Percentiles rank a stretch among this genome's conserved stretches.
Evolutionary conservation across 2,888 invertebrate species (phyloP).

Genomic region (Drosophila silvestris): DNA sequence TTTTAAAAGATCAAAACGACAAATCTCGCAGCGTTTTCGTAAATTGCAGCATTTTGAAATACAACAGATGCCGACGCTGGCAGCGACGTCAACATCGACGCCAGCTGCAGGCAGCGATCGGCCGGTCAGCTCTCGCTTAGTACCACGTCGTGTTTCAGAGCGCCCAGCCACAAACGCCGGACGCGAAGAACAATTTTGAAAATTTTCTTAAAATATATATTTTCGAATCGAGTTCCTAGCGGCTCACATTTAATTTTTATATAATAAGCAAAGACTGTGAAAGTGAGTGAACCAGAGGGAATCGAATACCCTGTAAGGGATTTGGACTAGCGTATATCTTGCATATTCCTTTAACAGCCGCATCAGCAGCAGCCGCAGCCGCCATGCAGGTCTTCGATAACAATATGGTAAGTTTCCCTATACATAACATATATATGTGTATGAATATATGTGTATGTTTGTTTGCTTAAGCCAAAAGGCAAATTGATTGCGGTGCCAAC

Average conservation of each 20-base stretch:
- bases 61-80: constrained; percentile 59
- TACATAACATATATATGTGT: constrained; percentile 1
- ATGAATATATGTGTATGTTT: not conserved
- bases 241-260: constrained; percentile 31
- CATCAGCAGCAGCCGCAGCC: constrained; percentile 42
- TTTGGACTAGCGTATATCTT: constrained; percentile 3
- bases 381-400: constrained; percentile 83
- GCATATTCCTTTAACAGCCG: constrained; percentile 21
- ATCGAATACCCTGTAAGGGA: not conserved
- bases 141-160: constrained; percentile 82
- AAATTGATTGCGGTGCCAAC: constrained; percentile 43
- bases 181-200: constrained; percentile 45
- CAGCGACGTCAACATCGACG: constrained; percentile 32
- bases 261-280: constrained; percentile 50
- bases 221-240: constrained; percentile 17
- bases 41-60: constrained; percentile 71
- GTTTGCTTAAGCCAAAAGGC: constrained; percentile 45
- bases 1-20: constrained; percentile 79
- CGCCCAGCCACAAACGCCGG: constrained; percentile 67
- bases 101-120: constrained; percentile 54
- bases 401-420: constrained; percentile 75
- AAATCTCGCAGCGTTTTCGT: constrained; percentile 52
- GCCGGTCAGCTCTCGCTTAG: constrained; percentile 61
- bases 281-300: constrained; percentile 55
- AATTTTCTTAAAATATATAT: constrained; percentile 19